A percentile compares a stretch with the other conserved stretches of the same genome.
phyloP scores from a whole-genome alignment of 2,888 invertebrate genomes.

The Pimpla rufipes region DNA sequence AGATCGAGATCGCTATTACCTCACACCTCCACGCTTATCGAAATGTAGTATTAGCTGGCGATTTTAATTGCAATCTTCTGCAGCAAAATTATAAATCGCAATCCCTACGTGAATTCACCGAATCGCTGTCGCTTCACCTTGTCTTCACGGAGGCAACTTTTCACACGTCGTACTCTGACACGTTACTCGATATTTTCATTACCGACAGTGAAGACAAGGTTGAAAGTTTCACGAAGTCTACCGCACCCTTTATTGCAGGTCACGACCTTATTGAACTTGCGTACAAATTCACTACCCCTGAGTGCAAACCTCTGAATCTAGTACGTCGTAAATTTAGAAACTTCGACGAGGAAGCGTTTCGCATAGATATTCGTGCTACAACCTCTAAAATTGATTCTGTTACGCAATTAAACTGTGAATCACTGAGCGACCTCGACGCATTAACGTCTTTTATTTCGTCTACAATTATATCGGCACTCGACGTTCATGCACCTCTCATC shows the following conservation, averaged over 20 bases:
- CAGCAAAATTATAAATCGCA: not conserved
- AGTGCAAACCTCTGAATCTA: too few relatives aligned
- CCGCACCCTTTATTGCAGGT: conserved; percentile 40
- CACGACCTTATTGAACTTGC: conserved; percentile 14
- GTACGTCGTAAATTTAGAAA: too few relatives aligned
- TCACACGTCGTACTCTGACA: not conserved
- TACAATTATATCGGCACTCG: too few relatives aligned
- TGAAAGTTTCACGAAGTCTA: conserved; percentile 9
- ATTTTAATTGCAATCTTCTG: not conserved
- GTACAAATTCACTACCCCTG: too few relatives aligned
- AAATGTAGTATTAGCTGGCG: conserved; percentile 13
- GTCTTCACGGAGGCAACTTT: not conserved
- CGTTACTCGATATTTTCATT: conserved; percentile 13
- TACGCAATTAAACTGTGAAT: too few relatives aligned
- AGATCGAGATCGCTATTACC: not conserved
- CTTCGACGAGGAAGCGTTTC: too few relatives aligned
- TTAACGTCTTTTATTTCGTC: too few relatives aligned
- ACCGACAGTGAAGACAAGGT: not conserved
- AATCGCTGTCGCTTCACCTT: not conserved
- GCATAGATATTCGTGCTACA: too few relatives aligned
- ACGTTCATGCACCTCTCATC: too few relatives aligned
- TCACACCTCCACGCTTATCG: not conserved
- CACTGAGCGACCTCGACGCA: too few relatives aligned
- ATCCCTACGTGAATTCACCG: not conserved
- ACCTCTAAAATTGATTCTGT: too few relatives aligned